phyloP scores from a whole-genome alignment of 1,140 invertebrate species.

The Cephus cinctus region DNA sequence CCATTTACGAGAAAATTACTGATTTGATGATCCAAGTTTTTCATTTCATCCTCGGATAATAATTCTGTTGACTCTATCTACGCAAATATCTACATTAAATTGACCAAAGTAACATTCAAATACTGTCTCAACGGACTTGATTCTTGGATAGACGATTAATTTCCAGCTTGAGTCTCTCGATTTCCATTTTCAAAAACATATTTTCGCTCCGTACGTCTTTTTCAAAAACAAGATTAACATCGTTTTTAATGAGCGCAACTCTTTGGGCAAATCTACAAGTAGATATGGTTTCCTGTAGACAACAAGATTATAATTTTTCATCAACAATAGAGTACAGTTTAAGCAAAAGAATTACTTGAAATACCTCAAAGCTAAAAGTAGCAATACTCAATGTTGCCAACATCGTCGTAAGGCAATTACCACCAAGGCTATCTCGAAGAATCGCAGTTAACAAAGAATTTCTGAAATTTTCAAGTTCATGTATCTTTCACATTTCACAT shows the following conservation, averaged over 20 bases:
- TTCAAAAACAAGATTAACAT: slow-evolving; percentile 31
- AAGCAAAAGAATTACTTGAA: slow-evolving; percentile 7
- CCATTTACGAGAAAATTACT: slow-evolving; percentile 20
- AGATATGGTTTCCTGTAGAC: slow-evolving; percentile 62
- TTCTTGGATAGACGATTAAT: slow-evolving; percentile 26
- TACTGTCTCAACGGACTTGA: too few species aligned
- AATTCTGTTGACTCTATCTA: slow-evolving; percentile 7
- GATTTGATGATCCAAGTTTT: slow-evolving; percentile 18
- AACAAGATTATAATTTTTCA: slow-evolving; percentile 11
- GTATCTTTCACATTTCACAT: not conserved
- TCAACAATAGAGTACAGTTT: not conserved
- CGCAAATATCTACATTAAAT: too few species aligned
- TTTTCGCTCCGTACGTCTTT: slow-evolving; percentile 32
- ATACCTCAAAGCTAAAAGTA: slow-evolving; percentile 56
- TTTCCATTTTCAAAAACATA: slow-evolving; percentile 36
- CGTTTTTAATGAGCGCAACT: slow-evolving; percentile 65
- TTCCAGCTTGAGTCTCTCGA: slow-evolving; percentile 28
- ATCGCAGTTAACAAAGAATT: slow-evolving; percentile 69
- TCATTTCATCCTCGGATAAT: slow-evolving; percentile 24
- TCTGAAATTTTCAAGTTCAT: slow-evolving; percentile 29
- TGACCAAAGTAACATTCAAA: too few species aligned
- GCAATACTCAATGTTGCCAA: slow-evolving; percentile 64
- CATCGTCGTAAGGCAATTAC: slow-evolving; percentile 69
- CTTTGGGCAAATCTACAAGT: slow-evolving; percentile 69
- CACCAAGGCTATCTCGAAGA: slow-evolving; percentile 64